These are phyloP conservation scores for Oscheius sp. DNA, from an alignment of 2,888 invertebrate species.

Conservation along the genomic window DNA sequence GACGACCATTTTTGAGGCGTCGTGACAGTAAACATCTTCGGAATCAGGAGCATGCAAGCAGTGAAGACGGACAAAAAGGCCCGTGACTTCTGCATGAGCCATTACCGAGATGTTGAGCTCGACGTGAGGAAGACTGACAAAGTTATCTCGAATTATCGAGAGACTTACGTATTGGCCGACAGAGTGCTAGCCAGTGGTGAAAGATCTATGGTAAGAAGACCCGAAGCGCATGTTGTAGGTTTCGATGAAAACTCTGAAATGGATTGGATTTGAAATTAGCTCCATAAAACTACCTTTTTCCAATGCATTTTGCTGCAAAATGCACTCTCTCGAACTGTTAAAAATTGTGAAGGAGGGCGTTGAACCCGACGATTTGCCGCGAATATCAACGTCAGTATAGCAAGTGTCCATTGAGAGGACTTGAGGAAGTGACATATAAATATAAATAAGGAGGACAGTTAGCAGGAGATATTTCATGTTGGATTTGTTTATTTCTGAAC, in stretches of 20 bases:
- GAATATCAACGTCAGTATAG: slow-evolving; percentile 34
- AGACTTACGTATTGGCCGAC: not conserved
- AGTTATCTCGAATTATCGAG: not conserved
- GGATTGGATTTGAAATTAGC: not conserved
- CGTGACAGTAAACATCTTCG: slow-evolving; percentile 63
- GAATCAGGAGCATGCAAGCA: slow-evolving; percentile 59
- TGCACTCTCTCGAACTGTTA: not conserved
- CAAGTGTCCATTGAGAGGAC: slow-evolving; percentile 17
- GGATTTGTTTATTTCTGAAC: slow-evolving; percentile 29
- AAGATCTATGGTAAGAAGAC: slow-evolving; percentile 38
- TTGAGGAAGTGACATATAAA: not conserved
- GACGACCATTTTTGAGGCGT: slow-evolving; percentile 37
- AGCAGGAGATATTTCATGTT: slow-evolving; percentile 13
- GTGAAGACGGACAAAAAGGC: slow-evolving; percentile 54
- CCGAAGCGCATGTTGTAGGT: slow-evolving; percentile 39
- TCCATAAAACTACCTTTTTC: slow-evolving; percentile 28
- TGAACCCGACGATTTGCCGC: slow-evolving; percentile 20
- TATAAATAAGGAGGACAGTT: slow-evolving; percentile 21
- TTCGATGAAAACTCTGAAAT: slow-evolving; percentile 11
- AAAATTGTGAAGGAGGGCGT: slow-evolving; percentile 13
- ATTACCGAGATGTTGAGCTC: slow-evolving; percentile 54
- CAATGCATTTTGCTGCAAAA: not conserved
- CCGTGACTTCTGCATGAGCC: slow-evolving; percentile 32
- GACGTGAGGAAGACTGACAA: slow-evolving; percentile 60
- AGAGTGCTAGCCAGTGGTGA: slow-evolving; percentile 30